Percentiles rank a stretch among this genome's conserved stretches.
Conservation (phyloP, 2,113 vertebrate species). For the Gobius niger region DNA sequence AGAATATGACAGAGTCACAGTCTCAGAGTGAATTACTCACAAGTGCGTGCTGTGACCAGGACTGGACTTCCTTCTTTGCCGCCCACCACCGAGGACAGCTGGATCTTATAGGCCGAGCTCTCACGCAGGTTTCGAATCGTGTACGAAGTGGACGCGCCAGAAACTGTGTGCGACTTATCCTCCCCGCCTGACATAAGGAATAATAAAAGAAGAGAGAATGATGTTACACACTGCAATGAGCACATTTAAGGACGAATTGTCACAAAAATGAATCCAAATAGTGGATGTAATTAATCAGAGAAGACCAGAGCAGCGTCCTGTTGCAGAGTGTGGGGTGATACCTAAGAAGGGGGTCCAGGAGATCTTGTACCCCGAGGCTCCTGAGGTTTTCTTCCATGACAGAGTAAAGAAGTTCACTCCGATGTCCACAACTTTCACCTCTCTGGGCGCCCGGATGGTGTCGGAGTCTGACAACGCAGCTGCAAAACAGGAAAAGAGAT, state of each 20-base stretch:
- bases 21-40: slow-evolving; percentile 70
- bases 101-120: slow-evolving; percentile 81
- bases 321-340: slow-evolving; percentile 36
- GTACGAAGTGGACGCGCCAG: slow-evolving; percentile 67
- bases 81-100: slow-evolving; percentile 72
- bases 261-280: neutral
- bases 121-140: slow-evolving; percentile 74
- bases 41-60: slow-evolving; percentile 78
- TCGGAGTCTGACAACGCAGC: slow-evolving; percentile 67
- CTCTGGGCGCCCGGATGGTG: slow-evolving; percentile 70
- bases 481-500: slow-evolving; percentile 15
- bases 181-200: slow-evolving; percentile 71
- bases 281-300: neutral
- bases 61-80: slow-evolving; percentile 74
- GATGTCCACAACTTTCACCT: slow-evolving; percentile 77
- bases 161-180: slow-evolving; percentile 71
- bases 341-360: slow-evolving; percentile 81
- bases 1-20: neutral
- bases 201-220: slow-evolving; percentile 3
- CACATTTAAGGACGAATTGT: neutral
- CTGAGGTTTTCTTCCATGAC: slow-evolving; percentile 79
- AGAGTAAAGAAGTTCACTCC: slow-evolving; percentile 76
- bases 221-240: neutral
- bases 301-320: neutral
- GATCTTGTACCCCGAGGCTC: slow-evolving; percentile 80